Conservation (phyloP, 2,888 invertebrate genomes). For the Aleiodes alternator region DNA sequence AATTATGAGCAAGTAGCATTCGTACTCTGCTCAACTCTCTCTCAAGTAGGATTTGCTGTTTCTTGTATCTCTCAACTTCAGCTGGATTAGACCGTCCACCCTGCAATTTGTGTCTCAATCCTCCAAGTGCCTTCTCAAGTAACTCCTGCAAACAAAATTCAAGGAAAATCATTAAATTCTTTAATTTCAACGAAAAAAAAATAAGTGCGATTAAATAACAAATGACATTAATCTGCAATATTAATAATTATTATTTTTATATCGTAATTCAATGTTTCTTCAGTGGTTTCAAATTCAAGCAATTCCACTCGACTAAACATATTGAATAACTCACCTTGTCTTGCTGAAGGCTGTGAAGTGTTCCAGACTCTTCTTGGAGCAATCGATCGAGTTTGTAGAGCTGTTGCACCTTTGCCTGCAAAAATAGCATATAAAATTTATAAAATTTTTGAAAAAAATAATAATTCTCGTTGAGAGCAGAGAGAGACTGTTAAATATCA, state of each 20-base stretch:
- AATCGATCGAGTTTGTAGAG: conserved; percentile 85
- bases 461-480: conserved; percentile 5
- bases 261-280: too few species aligned
- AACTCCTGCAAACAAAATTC: conserved; percentile 76
- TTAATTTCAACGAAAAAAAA: conserved; percentile 1
- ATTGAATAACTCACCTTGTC: conserved; percentile 78
- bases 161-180: background rate
- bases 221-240: too few species aligned
- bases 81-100: conserved; percentile 79
- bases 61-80: conserved; percentile 82
- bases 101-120: conserved; percentile 81
- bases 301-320: background rate
- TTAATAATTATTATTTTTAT: too few species aligned
- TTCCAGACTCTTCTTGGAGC: conserved; percentile 85
- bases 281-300: too few species aligned
- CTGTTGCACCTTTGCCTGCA: conserved; percentile 85
- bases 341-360: conserved; percentile 84
- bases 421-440: background rate
- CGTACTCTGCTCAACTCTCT: conserved; percentile 90
- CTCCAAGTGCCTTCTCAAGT: conserved; percentile 82
- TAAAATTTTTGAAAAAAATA: conserved; percentile 26
- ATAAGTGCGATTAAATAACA: too few species aligned
- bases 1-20: conserved; percentile 91
- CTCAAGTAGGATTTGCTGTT: conserved; percentile 84
- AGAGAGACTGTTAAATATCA: conserved; percentile 42